Conservation (phyloP, 2,797 vertebrate species). For the Sphenodon punctatus region DNA sequence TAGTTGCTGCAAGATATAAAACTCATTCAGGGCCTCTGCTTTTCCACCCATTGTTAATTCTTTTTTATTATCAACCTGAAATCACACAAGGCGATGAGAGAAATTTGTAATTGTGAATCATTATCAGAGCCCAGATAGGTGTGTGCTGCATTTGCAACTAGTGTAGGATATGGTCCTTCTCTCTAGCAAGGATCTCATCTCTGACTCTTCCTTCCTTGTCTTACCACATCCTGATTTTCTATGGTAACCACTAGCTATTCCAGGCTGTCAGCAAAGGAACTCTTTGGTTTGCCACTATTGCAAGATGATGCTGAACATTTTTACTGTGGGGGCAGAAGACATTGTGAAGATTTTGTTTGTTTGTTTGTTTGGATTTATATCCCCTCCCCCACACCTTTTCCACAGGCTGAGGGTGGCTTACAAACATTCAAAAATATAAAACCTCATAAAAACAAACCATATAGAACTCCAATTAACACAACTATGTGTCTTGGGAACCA, state of each 20-base stretch:
- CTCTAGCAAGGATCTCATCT: background rate
- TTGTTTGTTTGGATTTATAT: too few species aligned
- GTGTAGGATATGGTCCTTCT: background rate
- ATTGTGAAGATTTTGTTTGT: too few species aligned
- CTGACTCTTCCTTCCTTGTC: background rate
- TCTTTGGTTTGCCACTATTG: background rate
- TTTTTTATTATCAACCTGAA: background rate
- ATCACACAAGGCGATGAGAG: background rate
- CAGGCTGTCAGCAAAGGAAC: background rate
- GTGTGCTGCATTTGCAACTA: background rate
- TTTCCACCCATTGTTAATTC: background rate
- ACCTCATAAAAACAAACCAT: too few species aligned
- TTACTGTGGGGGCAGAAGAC: background rate
- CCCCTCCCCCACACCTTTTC: too few species aligned
- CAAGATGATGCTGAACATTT: slow-evolving; percentile 8
- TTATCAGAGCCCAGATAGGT: background rate
- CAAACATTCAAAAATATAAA: too few species aligned
- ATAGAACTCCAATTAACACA: too few species aligned
- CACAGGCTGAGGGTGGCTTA: too few species aligned
- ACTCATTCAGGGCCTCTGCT: background rate
- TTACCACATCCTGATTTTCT: background rate
- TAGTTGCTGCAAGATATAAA: slow-evolving; percentile 6
- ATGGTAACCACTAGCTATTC: background rate
- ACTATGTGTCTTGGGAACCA: too few species aligned
- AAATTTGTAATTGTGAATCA: background rate